Evolutionary conservation across 2,113 vertebrate genomes (phyloP).

Genomic region (Pleuronectes platessa): DNA sequence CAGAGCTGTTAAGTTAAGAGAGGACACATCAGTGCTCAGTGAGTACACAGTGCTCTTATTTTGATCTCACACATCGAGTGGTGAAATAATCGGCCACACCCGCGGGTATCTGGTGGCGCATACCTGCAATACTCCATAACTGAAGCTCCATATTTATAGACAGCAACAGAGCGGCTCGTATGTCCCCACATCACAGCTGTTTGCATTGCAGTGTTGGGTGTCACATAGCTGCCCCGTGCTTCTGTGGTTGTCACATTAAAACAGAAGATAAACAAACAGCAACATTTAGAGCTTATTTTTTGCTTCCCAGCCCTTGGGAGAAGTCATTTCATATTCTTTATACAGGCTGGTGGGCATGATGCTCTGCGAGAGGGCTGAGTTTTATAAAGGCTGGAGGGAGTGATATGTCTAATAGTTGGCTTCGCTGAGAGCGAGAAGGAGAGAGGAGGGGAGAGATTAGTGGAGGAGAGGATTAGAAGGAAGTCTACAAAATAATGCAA

Average conservation of each 20-base stretch:
- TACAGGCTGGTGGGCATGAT: slow-evolving; percentile 48
- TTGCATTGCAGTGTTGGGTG: slow-evolving; percentile 75
- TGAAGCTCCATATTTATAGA: slow-evolving; percentile 76
- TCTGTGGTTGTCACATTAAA: slow-evolving; percentile 79
- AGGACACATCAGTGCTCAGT: slow-evolving; percentile 21
- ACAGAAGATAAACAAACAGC: slow-evolving; percentile 76
- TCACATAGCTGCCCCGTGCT: slow-evolving; percentile 71
- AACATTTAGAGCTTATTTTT: slow-evolving; percentile 63
- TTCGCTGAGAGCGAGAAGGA: slow-evolving; percentile 48
- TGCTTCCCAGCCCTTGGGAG: slow-evolving; percentile 56
- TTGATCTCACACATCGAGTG: slow-evolving; percentile 44
- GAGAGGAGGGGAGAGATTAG: slow-evolving; percentile 59
- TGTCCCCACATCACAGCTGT: slow-evolving; percentile 78
- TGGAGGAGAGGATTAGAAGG: slow-evolving; percentile 57
- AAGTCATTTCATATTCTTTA: slow-evolving; percentile 61
- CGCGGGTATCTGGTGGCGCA: slow-evolving; percentile 67
- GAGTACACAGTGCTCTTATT: slow-evolving; percentile 27
- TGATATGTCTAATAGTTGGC: slow-evolving; percentile 66
- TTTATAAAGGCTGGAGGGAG: slow-evolving; percentile 70
- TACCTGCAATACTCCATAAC: slow-evolving; percentile 70
- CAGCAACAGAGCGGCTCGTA: slow-evolving; percentile 51
- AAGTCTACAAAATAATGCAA: slow-evolving; percentile 60
- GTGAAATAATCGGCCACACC: slow-evolving; percentile 61
- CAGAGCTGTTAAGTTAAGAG: not conserved
- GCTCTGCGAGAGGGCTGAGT: slow-evolving; percentile 42